phyloP scores from a whole-genome alignment of 2,797 vertebrate genomes.

The Atherinosoma microstoma region DNA sequence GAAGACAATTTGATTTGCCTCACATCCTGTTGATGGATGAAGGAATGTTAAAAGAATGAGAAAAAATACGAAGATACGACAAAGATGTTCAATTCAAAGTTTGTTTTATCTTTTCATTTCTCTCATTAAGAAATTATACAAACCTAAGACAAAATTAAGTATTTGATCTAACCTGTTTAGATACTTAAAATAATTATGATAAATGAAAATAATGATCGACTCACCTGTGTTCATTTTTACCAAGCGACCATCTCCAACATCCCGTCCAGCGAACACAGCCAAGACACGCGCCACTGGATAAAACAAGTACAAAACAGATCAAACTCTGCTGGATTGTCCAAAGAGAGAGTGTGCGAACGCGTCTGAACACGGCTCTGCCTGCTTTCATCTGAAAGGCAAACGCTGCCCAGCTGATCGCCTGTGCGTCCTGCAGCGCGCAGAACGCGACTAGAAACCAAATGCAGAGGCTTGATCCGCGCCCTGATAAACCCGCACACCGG shows the following conservation, averaged over 20 bases:
- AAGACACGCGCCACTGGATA: slow-evolving; percentile 2
- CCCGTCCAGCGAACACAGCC: slow-evolving; percentile 36
- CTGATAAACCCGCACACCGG: slow-evolving; percentile 1
- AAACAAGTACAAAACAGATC: slow-evolving; percentile 1
- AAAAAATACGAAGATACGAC: too few species aligned
- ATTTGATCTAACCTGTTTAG: neutral
- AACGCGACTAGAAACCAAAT: slow-evolving; percentile 72
- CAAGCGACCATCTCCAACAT: slow-evolving; percentile 49
- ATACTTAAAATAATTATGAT: neutral
- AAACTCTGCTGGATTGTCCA: slow-evolving; percentile 10
- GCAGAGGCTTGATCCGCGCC: slow-evolving; percentile 22
- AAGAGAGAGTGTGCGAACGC: slow-evolving; percentile 13
- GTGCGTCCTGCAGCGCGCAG: slow-evolving; percentile 53
- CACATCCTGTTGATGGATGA: slow-evolving; percentile 13
- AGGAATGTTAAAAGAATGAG: neutral
- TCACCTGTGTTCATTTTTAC: slow-evolving; percentile 83
- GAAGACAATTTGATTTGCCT: neutral
- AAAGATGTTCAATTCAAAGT: neutral
- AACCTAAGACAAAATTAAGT: neutral
- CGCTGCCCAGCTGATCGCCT: slow-evolving; percentile 64
- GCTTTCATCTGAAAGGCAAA: slow-evolving; percentile 28
- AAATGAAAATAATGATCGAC: slow-evolving; percentile 4
- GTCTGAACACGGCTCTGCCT: slow-evolving; percentile 30
- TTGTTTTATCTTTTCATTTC: neutral
- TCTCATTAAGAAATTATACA: too few species aligned